A percentile compares a stretch with the other conserved stretches of the same genome.
Conservation (phyloP, 2,797 vertebrate genomes). For the Taeniopygia guttata region DNA sequence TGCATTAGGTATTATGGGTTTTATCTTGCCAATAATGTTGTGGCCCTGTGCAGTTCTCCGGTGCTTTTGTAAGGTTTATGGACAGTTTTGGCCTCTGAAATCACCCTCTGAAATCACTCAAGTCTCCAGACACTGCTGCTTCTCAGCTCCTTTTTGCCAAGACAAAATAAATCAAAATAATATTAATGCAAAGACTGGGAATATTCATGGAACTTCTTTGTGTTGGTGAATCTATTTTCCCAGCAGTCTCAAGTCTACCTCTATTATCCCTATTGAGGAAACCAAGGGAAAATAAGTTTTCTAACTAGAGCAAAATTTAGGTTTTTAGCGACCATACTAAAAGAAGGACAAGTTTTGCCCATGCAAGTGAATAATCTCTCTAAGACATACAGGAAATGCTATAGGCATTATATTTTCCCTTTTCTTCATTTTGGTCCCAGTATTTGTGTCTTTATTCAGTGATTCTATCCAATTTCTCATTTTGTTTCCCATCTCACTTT, state of each 20-base stretch:
- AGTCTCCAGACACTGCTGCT: neutral
- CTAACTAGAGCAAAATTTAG: neutral
- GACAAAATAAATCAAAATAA: constrained; percentile 8
- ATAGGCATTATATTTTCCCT: neutral
- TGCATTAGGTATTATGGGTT: neutral
- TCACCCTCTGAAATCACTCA: neutral
- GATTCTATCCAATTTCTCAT: neutral
- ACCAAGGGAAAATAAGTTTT: neutral
- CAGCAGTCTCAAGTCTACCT: neutral
- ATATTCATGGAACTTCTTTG: neutral
- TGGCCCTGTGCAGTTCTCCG: neutral
- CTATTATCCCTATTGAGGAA: neutral
- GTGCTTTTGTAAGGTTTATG: constrained; percentile 11
- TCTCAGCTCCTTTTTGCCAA: neutral
- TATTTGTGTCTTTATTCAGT: neutral
- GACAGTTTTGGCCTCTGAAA: neutral
- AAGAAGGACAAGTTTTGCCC: neutral
- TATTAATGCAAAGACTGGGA: neutral
- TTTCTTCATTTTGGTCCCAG: neutral
- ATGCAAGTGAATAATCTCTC: neutral
- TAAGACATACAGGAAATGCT: neutral
- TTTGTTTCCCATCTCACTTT: neutral
- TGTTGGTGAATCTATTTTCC: neutral
- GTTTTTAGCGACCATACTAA: neutral
- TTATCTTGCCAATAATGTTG: neutral